Conservation (phyloP, 2,113 vertebrate genomes). For the Tympanuchus pallidicinctus region DNA sequence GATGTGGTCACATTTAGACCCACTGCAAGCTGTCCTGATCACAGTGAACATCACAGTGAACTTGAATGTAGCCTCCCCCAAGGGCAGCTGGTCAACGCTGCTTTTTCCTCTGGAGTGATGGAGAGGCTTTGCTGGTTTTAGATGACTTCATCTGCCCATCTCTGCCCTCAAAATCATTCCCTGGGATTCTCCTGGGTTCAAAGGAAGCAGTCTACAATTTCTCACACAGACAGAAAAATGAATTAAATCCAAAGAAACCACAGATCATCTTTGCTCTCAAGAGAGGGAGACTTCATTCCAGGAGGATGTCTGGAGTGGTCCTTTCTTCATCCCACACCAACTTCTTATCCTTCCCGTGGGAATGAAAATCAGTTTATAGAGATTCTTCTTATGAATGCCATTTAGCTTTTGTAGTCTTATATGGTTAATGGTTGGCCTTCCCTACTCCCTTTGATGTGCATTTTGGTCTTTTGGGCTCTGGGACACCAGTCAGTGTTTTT, state of each 20-base stretch:
- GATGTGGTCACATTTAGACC: background rate
- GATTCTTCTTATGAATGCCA: background rate
- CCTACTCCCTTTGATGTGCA: background rate
- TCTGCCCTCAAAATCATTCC: background rate
- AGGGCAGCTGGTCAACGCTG: background rate
- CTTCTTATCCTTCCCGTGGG: background rate
- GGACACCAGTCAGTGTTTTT: background rate
- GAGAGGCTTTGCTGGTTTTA: background rate
- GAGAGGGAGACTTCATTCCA: background rate
- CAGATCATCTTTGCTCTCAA: background rate
- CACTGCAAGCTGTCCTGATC: background rate
- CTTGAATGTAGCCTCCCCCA: background rate
- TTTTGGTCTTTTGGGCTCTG: background rate
- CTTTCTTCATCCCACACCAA: background rate
- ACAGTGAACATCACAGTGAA: fast-evolving
- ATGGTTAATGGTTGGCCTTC: background rate
- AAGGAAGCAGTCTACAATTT: background rate
- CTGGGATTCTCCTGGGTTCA: background rate
- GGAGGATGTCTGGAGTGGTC: background rate
- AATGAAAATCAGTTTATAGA: background rate
- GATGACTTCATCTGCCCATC: background rate
- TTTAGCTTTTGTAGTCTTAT: fast-evolving
- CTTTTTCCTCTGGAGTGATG: background rate
- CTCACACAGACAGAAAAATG: slow-evolving; percentile 11
- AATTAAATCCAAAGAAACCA: slow-evolving; percentile 12